Evolutionary conservation across 2,888 invertebrate species (phyloP), one percentile per base, ranked within the genome.

Genomic region (Lucinisca nassula): DNA sequence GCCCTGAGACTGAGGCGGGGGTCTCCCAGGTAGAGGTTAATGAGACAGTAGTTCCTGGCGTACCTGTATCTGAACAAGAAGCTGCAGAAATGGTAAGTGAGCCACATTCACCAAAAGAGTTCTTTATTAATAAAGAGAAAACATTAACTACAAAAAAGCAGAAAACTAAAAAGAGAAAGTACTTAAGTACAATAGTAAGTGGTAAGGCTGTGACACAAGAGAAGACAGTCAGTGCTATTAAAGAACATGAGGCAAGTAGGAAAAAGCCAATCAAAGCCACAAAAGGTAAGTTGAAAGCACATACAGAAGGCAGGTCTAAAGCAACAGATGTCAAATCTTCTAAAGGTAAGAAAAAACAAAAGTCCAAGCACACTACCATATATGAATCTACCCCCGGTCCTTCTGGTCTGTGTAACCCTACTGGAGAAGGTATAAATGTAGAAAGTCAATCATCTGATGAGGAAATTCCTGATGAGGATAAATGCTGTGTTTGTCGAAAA

Each of bases 131-230:
- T 12, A 24, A 38, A 21, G 73, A 61, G 17, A 6, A 30, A 61
- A 30, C 3, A 24, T 32, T 51, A n/a, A 76, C 27, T n/a, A 24
- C 27, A n/a, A 61, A 61, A 27, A 61, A 61, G 6, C 30, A 58
- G 3, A 8, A 38, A 17, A 74, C 82, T 21, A 61, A 82, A 51
- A 82, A 75, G 37, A 37, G 72, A 21, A 24, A n/a, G 30, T 67
- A 30, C 27, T 10, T 67, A 10, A 84, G 84, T 45, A 24, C 38
- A 8, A 30, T 84, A 37, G 67, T 75, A 0, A 75, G 79, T 67
- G 84, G 84, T 2, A 84, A 49, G 75, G 58, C 75, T 8, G 67
- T 79, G 14, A 74, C 67, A 10, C 74, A 84, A 38, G 79, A 79
- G 6, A 24, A 40, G 6, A 17, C 40, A 6, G 17, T 74, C 21